Conservation (phyloP, 2,113 vertebrate species). For the Gulo gulo region DNA sequence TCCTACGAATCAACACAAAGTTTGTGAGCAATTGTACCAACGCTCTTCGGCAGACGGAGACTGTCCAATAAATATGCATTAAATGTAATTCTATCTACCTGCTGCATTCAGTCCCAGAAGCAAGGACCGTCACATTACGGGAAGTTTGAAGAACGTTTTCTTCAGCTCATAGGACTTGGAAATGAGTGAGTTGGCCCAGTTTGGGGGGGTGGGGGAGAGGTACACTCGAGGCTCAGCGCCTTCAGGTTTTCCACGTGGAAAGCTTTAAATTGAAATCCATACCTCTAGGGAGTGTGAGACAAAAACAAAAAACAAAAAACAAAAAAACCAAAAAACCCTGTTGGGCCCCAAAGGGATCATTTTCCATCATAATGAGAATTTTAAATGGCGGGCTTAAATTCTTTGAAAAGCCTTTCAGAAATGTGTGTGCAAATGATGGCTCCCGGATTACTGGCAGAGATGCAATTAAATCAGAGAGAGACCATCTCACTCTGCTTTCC, state of each 20-base stretch:
- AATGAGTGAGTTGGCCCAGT: neutral
- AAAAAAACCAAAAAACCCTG: neutral
- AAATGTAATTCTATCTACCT: neutral
- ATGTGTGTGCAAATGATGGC: neutral
- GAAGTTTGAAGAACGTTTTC: neutral
- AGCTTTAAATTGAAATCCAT: constrained; percentile 67
- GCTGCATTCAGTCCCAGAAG: neutral
- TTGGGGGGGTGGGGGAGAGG: neutral
- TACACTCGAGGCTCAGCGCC: neutral
- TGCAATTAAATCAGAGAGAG: constrained; percentile 25
- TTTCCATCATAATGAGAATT: constrained; percentile 64
- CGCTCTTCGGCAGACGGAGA: neutral
- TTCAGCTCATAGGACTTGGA: neutral
- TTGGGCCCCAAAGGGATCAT: constrained; percentile 21
- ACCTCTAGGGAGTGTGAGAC: constrained; percentile 47
- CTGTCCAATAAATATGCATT: neutral
- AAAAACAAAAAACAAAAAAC: neutral
- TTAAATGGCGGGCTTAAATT: constrained; percentile 58
- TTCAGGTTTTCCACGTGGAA: neutral
- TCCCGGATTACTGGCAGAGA: constrained; percentile 50
- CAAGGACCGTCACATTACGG: rapidly evolving
- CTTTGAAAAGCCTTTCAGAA: constrained; percentile 54
- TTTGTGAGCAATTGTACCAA: neutral
- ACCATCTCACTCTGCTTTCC: neutral
- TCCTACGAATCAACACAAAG: neutral